phyloP scores from a whole-genome alignment of 2,113 vertebrate genomes.

The Pterophyllum scalare region DNA sequence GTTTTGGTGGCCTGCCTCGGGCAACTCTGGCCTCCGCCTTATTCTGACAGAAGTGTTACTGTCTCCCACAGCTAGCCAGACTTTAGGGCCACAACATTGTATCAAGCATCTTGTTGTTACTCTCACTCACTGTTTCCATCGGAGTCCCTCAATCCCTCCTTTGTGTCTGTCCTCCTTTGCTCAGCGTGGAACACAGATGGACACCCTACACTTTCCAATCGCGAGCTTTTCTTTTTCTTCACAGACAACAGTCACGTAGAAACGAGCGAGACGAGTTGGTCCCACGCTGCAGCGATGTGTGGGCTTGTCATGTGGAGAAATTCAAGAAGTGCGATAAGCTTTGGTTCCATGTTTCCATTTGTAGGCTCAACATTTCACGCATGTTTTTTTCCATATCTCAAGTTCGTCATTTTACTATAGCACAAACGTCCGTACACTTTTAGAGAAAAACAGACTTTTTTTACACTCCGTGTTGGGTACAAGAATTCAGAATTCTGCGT shows the following conservation, averaged over 20 bases:
- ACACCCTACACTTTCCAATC: conserved; percentile 33
- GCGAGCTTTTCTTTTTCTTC: conserved; percentile 2
- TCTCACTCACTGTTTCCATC: conserved; percentile 39
- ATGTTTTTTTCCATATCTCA: neutral
- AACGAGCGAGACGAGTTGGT: neutral
- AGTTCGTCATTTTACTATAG: neutral
- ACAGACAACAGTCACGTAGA: conserved; percentile 23
- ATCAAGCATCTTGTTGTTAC: conserved; percentile 67
- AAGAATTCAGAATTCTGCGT: neutral
- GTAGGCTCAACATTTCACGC: conserved; percentile 10
- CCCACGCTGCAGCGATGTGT: conserved; percentile 39
- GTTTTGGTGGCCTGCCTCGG: conserved; percentile 53
- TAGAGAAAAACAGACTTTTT: neutral
- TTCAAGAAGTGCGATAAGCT: conserved; percentile 12
- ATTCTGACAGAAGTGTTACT: conserved; percentile 57
- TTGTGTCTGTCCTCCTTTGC: conserved; percentile 63
- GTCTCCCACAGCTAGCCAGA: conserved; percentile 58
- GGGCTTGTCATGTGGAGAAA: conserved; percentile 45
- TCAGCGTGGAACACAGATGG: conserved; percentile 59
- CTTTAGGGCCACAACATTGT: conserved; percentile 54
- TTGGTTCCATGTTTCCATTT: conserved; percentile 28
- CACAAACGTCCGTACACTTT: neutral
- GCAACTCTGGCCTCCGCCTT: conserved; percentile 39
- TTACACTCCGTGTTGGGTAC: neutral
- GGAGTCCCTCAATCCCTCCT: conserved; percentile 61